Conservation (phyloP, 1,140 invertebrate species). For the Agrilus planipennis region DNA sequence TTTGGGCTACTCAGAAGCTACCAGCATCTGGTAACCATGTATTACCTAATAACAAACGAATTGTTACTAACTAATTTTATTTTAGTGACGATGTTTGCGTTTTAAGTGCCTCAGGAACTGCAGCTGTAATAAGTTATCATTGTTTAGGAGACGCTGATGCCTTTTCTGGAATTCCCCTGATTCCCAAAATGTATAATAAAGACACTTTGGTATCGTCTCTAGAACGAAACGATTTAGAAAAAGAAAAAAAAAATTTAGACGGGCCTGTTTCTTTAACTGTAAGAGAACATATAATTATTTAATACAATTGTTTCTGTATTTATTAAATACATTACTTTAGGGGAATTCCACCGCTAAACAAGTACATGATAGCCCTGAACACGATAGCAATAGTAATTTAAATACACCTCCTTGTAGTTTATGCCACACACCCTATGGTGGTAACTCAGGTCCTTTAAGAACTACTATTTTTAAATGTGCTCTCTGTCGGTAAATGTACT, state of each 20-base stretch:
- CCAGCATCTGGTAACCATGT: constrained; percentile 67
- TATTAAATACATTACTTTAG: background rate
- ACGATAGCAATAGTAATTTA: constrained; percentile 10
- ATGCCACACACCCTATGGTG: constrained; percentile 73
- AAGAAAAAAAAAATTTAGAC: constrained; percentile 11
- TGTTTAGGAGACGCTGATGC: constrained; percentile 27
- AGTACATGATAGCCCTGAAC: constrained; percentile 25
- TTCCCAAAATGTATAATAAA: constrained; percentile 13
- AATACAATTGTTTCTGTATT: background rate
- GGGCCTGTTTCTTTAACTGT: background rate
- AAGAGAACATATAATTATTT: background rate
- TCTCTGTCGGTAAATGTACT: constrained; percentile 22
- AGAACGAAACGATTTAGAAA: constrained; percentile 27
- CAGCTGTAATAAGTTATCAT: constrained; percentile 65
- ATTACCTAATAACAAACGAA: background rate
- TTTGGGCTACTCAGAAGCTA: constrained; percentile 80
- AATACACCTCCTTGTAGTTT: constrained; percentile 34
- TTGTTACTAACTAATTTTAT: constrained; percentile 6
- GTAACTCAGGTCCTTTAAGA: constrained; percentile 53
- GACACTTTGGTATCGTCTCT: constrained; percentile 22
- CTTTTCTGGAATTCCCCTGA: constrained; percentile 9
- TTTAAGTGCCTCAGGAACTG: constrained; percentile 85
- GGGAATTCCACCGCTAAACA: constrained; percentile 5
- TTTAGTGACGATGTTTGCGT: constrained; percentile 88
- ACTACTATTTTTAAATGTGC: constrained; percentile 23